Evolutionary conservation across 2,113 vertebrate species (phyloP).

Genomic region (Tricholaema leucomelas): DNA sequence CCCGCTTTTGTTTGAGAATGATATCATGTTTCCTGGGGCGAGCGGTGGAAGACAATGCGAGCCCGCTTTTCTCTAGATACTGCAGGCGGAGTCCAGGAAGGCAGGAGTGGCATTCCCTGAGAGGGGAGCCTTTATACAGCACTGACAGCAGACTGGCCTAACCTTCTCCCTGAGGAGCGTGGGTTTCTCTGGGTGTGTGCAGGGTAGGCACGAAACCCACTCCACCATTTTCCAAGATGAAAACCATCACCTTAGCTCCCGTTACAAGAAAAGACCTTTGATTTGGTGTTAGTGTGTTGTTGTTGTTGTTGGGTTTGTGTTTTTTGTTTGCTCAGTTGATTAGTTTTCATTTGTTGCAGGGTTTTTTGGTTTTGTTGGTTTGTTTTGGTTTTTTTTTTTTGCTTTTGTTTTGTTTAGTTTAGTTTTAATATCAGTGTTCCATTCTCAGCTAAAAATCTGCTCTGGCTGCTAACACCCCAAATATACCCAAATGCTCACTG

Average conservation of each 20-base stretch:
- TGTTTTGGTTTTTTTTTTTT: too few species aligned
- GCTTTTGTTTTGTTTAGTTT: neutral
- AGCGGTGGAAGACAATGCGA: slow-evolving; percentile 77
- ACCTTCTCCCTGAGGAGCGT: slow-evolving; percentile 47
- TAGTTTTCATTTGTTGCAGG: too few species aligned
- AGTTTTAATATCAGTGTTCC: neutral
- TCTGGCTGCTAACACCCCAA: neutral
- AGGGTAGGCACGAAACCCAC: slow-evolving; percentile 59
- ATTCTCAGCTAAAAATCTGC: neutral
- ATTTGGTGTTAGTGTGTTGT: neutral
- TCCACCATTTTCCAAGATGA: slow-evolving; percentile 68
- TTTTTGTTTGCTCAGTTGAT: too few species aligned
- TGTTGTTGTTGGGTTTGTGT: too few species aligned
- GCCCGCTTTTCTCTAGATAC: slow-evolving; percentile 76
- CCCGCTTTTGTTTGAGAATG: slow-evolving; percentile 84
- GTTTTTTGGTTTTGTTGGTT: too few species aligned
- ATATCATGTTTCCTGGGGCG: slow-evolving; percentile 85
- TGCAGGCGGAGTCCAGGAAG: slow-evolving; percentile 80
- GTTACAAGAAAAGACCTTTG: neutral
- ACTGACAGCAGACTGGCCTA: slow-evolving; percentile 63
- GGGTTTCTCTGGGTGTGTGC: slow-evolving; percentile 62
- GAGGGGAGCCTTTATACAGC: slow-evolving; percentile 31
- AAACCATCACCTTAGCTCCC: slow-evolving; percentile 24
- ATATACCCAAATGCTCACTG: neutral
- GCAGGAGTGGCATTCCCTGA: slow-evolving; percentile 75